Percentiles rank a stretch among this genome's conserved stretches.
phyloP scores from a whole-genome alignment of 2,113 vertebrate genomes.

The Megaceryle torquata region DNA sequence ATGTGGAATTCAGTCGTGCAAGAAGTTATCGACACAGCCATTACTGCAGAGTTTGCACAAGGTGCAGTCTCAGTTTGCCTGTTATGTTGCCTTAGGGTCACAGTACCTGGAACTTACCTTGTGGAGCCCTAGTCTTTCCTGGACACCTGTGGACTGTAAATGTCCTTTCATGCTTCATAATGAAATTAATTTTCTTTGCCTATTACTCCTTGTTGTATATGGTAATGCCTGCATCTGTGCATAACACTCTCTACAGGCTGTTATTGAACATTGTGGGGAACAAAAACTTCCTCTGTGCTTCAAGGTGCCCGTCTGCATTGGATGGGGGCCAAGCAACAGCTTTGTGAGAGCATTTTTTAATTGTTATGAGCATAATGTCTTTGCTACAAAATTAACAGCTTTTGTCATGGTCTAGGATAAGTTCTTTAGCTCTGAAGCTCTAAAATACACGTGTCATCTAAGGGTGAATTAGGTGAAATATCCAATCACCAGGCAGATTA shows the following conservation, averaged over 20 bases:
- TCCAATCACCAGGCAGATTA: background rate
- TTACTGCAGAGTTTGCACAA: background rate
- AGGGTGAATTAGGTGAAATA: background rate
- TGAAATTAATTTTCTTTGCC: background rate
- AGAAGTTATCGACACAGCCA: background rate
- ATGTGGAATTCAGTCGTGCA: background rate
- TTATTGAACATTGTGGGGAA: background rate
- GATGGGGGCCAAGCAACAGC: background rate
- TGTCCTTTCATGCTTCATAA: background rate
- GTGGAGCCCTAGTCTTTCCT: background rate
- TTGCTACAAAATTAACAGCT: background rate
- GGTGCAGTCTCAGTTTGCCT: background rate
- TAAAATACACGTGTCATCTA: background rate
- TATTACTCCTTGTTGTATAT: background rate
- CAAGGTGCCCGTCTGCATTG: background rate
- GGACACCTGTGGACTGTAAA: background rate
- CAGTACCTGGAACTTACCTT: background rate
- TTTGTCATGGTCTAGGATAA: background rate
- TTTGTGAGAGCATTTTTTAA: background rate
- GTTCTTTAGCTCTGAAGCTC: background rate
- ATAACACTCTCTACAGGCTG: background rate
- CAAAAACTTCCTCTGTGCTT: background rate
- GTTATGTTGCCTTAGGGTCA: background rate
- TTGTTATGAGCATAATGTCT: background rate
- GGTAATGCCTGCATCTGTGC: background rate